A percentile compares a stretch with the other conserved stretches of the same genome.
These are phyloP conservation scores for Lumbricus terrestris DNA, from an alignment of 2,888 invertebrate species.

Conservation along the genomic window DNA sequence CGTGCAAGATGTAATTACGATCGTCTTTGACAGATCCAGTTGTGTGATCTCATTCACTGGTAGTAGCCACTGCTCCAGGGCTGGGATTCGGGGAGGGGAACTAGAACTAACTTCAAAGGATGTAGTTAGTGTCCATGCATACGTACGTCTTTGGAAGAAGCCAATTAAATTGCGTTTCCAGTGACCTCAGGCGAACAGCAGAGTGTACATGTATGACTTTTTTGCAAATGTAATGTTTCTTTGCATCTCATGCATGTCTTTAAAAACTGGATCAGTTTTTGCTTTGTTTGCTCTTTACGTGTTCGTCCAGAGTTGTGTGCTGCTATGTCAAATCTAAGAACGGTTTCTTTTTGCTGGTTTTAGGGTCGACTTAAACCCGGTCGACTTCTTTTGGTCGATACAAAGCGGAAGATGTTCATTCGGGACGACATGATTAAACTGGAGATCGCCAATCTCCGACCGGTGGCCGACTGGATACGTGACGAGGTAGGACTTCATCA, in stretches of 20 bases:
- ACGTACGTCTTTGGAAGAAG: no score
- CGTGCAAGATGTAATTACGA: no score
- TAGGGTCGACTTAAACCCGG: slow-evolving; percentile 96
- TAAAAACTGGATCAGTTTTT: background rate
- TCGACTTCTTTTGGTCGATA: slow-evolving; percentile 95
- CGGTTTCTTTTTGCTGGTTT: background rate
- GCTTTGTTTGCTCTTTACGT: background rate
- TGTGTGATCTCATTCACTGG: no score
- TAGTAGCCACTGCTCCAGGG: no score
- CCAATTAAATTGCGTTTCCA: no score
- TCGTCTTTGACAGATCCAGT: no score
- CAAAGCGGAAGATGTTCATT: slow-evolving; percentile 79
- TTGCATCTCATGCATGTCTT: background rate
- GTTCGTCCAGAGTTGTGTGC: background rate
- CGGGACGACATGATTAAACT: slow-evolving; percentile 90
- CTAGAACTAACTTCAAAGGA: no score
- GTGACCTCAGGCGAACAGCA: no score
- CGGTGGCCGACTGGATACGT: slow-evolving; percentile 82
- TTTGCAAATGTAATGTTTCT: background rate
- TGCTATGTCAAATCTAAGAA: background rate
- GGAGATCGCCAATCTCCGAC: slow-evolving; percentile 81
- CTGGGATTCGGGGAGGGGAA: no score
- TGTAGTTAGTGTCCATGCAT: no score
- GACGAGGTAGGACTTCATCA: slow-evolving; percentile 40
- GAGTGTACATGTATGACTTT: background rate